phyloP scores from a whole-genome alignment of 1,140 invertebrate species.

The Drosophila biarmipes region DNA sequence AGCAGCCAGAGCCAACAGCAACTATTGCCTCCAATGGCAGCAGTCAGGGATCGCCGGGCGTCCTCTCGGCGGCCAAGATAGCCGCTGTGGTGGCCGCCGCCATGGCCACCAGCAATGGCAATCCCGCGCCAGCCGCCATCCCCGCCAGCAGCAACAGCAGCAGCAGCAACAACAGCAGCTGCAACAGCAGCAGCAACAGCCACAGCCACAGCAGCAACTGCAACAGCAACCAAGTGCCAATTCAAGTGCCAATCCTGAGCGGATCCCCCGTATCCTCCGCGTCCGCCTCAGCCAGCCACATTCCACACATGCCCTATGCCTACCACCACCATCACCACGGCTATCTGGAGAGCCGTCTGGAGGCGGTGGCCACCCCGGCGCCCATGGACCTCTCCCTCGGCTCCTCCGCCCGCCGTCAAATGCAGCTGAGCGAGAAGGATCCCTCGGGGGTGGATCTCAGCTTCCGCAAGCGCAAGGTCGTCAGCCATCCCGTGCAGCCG shows the following conservation, averaged over 20 bases:
- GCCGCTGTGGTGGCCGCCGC: constrained; percentile 53
- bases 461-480: constrained; percentile 75
- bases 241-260: constrained; percentile 58
- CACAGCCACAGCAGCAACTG: constrained; percentile 11
- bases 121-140: constrained; percentile 22
- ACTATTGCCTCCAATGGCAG: constrained; percentile 22
- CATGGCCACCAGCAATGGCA: constrained; percentile 36
- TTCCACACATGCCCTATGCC: constrained; percentile 48
- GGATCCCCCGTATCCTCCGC: constrained; percentile 32
- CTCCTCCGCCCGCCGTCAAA: constrained; percentile 54
- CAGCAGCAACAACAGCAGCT: constrained; percentile 20
- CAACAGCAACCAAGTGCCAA: constrained; percentile 49
- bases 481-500: constrained; percentile 24
- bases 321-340: constrained; percentile 2
- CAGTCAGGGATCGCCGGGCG: constrained; percentile 58
- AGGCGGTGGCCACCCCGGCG: constrained; percentile 48
- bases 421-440: constrained; percentile 41
- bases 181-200: constrained; percentile 4
- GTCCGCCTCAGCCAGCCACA: constrained; percentile 43
- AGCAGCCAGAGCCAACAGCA: constrained; percentile 14
- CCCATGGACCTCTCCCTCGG: constrained; percentile 79
- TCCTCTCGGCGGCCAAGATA: constrained; percentile 47
- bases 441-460: constrained; percentile 65
- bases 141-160: constrained; percentile 43
- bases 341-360: constrained; percentile 33